Conservation (phyloP, 2,888 invertebrate species). For the Pseudococcus longispinus region DNA sequence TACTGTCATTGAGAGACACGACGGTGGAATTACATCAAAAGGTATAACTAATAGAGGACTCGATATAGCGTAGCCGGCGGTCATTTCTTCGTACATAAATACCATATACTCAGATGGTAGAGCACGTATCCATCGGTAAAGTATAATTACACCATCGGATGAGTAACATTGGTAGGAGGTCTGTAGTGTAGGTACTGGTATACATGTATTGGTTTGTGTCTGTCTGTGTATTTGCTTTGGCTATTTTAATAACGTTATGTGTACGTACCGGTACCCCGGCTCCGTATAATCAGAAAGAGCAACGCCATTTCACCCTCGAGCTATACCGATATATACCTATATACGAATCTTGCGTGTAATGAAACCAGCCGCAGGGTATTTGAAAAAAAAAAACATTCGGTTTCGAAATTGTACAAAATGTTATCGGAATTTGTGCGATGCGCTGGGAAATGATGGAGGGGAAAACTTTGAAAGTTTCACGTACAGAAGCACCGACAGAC, state of each 20-base stretch:
- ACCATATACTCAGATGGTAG: conserved; percentile 22
- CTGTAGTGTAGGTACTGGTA: not conserved
- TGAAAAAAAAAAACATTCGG: conserved; percentile 6
- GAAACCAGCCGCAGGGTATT: not conserved
- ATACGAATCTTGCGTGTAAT: conserved; percentile 8
- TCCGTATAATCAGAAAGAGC: conserved; percentile 34
- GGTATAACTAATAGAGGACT: conserved; percentile 40
- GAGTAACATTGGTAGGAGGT: conserved; percentile 40
- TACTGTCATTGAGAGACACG: conserved; percentile 39
- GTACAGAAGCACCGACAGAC: too few species aligned
- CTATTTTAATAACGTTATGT: conserved; percentile 39
- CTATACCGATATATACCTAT: conserved; percentile 21
- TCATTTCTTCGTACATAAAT: conserved; percentile 25
- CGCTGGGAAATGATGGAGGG: not conserved
- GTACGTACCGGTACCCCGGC: not conserved
- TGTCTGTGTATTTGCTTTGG: conserved; percentile 17
- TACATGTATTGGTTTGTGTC: not conserved
- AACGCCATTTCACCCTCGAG: conserved; percentile 21
- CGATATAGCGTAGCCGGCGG: conserved; percentile 19
- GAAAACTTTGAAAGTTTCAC: not conserved
- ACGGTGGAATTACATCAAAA: conserved; percentile 43
- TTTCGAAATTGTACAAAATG: not conserved
- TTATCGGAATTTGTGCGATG: not conserved
- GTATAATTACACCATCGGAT: conserved; percentile 42
- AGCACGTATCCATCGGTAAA: conserved; percentile 44